Evolutionary conservation across 2,888 invertebrate species (phyloP).

Genomic region (Lithophane ornitopus): DNA sequence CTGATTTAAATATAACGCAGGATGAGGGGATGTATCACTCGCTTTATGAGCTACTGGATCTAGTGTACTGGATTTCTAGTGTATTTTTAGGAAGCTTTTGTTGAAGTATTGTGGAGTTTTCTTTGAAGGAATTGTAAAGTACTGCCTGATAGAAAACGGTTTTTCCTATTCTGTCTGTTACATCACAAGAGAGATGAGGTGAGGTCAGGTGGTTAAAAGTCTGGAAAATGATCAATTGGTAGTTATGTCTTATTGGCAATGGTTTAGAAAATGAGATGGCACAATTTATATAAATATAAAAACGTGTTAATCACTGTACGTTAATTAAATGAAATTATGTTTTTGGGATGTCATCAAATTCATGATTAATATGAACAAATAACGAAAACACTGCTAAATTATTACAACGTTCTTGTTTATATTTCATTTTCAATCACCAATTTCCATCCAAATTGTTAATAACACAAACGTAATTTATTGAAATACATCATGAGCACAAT

Average conservation of each 20-base stretch:
- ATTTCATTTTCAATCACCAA: constrained; percentile 21
- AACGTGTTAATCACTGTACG: background rate
- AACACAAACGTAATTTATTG: constrained; percentile 45
- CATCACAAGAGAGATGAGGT: too few species aligned
- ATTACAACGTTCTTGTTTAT: background rate
- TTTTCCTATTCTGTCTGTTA: background rate
- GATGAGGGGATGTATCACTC: constrained; percentile 73
- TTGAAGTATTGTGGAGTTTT: background rate
- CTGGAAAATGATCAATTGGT: too few species aligned
- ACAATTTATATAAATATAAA: background rate
- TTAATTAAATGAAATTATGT: background rate
- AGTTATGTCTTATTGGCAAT: too few species aligned
- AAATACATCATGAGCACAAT: constrained; percentile 45
- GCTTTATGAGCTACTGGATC: constrained; percentile 65
- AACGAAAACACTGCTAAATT: background rate
- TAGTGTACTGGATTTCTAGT: constrained; percentile 35
- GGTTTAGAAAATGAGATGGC: too few species aligned
- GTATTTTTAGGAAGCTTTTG: constrained; percentile 2
- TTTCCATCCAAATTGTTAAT: constrained; percentile 17
- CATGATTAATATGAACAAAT: background rate
- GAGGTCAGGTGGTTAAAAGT: too few species aligned
- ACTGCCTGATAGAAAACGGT: background rate
- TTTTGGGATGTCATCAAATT: background rate
- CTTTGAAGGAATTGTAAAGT: background rate
- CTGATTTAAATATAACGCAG: constrained; percentile 88